Evolutionary conservation across 2,113 vertebrate genomes (phyloP), one percentile per base, ranked within the genome.

Genomic region (Tragelaphus strepsiceros): DNA sequence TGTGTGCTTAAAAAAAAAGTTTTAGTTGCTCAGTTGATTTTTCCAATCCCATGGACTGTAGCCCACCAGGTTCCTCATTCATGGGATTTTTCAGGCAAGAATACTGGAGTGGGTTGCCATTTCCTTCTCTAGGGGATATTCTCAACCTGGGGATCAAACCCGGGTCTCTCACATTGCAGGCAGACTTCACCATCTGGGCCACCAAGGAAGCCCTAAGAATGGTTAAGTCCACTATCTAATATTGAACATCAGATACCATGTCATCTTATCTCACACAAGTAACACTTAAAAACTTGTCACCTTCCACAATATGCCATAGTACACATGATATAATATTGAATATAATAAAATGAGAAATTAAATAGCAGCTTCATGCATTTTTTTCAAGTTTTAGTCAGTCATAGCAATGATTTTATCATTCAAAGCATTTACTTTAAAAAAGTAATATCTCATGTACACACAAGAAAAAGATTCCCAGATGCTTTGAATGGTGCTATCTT

Each of bases 391-490:
- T 93, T 95, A 62, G 39, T 96, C 14, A 71, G 30, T 49, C 56
- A 83, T 3, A 89, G 56, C 49, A 96, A 10, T 61, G 32, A 88
- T 61, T 93, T 80, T 74, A 74, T n/a, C 28, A 30, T 87, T 17
- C 24, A 91, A 96, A 97, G 56, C 17, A 96, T 46, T 93, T 94
- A 61, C 46, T 94, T 94, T 85, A 80, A 43, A 74, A 90, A 9
- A 59, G 67, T 86, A 92, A 13, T 85, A 88, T 17, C 21, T 53
- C n/a, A 54, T 24, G 26, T 6, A 46, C 6, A 80, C 24, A 28
- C 12, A 67, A 83, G 19, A 67, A 90, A 84, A 91, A 24, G 46
- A 19, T 58, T 51, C 24, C 39, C n/a, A 81, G 32, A 22, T 39
- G 80, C 46, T 92, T 21, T 74, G 10, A 95, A 87, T 58, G 21